These are phyloP conservation scores for Emmelina monodactyla DNA, from an alignment of 2,888 invertebrate genomes.

Conservation along the genomic window DNA sequence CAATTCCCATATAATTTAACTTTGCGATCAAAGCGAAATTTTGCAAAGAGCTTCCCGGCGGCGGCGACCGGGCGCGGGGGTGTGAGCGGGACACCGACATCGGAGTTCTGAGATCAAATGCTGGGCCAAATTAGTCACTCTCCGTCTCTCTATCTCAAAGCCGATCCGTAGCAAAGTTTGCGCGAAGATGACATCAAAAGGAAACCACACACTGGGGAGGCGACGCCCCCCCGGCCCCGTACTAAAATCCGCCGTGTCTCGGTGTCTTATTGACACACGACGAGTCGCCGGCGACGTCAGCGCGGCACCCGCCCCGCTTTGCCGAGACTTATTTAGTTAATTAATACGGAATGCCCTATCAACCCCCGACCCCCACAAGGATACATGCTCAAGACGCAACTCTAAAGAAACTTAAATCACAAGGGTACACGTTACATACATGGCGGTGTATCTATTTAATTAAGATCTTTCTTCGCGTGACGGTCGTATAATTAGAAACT, in stretches of 20 bases:
- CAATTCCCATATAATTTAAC: constrained; percentile 68
- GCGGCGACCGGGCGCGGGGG: constrained; percentile 41
- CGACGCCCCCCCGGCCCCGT: constrained; percentile 39
- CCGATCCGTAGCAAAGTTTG: constrained; percentile 68
- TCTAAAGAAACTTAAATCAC: constrained; percentile 51
- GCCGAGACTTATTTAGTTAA: constrained; percentile 62
- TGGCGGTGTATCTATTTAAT: constrained; percentile 21
- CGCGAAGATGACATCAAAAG: constrained; percentile 68
- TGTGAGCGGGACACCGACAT: constrained; percentile 53
- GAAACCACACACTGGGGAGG: constrained; percentile 64
- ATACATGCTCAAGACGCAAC: constrained; percentile 39
- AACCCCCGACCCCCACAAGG: constrained; percentile 53
- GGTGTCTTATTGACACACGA: constrained; percentile 61
- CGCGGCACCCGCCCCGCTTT: constrained; percentile 20
- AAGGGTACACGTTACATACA: constrained; percentile 25
- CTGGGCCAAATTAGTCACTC: constrained; percentile 68
- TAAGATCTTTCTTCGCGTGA: constrained; percentile 16
- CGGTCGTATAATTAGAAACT: not conserved
- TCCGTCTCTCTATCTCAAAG: constrained; percentile 68
- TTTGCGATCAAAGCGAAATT: constrained; percentile 67
- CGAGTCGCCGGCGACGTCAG: constrained; percentile 39
- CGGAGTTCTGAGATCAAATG: constrained; percentile 64
- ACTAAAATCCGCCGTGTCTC: constrained; percentile 59
- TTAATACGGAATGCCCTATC: constrained; percentile 65
- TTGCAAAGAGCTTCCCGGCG: constrained; percentile 64